Conservation (phyloP, 2,797 vertebrate genomes). For the Kryptopterus vitreolus region DNA sequence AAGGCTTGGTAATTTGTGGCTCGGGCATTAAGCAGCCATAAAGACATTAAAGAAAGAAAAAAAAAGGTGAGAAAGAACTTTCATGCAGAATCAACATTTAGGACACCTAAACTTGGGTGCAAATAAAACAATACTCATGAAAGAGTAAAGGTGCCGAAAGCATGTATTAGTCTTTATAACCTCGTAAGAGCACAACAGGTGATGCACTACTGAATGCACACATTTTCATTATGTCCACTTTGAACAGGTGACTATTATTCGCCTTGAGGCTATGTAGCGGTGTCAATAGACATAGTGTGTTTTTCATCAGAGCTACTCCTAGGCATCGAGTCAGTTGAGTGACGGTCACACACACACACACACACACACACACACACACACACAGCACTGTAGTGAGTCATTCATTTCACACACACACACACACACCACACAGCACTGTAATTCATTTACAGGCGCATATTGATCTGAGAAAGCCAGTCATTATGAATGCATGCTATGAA, state of each 20-base stretch:
- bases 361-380: too few relatives aligned
- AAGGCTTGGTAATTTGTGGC: too few relatives aligned
- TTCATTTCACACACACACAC: too few relatives aligned
- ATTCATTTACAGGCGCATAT: constrained; percentile 35
- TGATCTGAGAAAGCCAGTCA: constrained; percentile 36
- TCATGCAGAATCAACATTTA: constrained; percentile 11
- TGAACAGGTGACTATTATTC: constrained; percentile 22
- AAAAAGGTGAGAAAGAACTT: too few relatives aligned
- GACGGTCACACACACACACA: constrained; percentile 29
- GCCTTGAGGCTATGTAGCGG: constrained; percentile 23
- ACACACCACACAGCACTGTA: constrained; percentile 15
- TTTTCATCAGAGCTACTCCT: constrained; percentile 32
- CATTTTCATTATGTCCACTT: constrained; percentile 10
- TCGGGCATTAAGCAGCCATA: too few relatives aligned
- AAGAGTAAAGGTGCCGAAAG: not conserved
- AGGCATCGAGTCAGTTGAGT: constrained; percentile 24
- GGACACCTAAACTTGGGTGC: not conserved
- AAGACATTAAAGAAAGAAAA: constrained; percentile 6
- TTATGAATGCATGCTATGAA: constrained; percentile 29
- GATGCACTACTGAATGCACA: not conserved
- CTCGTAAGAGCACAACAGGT: constrained; percentile 20
- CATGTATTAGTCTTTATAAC: constrained; percentile 6
- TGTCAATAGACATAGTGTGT: constrained; percentile 40
- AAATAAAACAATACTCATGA: constrained; percentile 4
- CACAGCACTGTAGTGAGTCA: too few relatives aligned